phyloP scores from a whole-genome alignment of 2,113 vertebrate species.

The Saccopteryx bilineata region DNA sequence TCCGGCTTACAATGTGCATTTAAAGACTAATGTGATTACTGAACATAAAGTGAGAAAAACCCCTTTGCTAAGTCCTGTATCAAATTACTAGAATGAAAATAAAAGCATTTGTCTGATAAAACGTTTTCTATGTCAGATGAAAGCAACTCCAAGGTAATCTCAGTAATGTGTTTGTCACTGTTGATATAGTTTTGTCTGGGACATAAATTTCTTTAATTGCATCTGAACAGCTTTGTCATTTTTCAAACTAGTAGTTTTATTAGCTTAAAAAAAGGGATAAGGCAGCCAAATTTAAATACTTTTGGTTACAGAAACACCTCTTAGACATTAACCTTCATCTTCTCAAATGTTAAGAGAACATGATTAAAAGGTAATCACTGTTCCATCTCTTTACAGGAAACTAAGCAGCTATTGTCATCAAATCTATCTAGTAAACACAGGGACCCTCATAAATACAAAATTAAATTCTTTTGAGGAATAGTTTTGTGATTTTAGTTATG shows the following conservation, averaged over 20 bases:
- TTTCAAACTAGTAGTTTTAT: conserved; percentile 65
- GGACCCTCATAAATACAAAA: conserved; percentile 81
- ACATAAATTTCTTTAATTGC: conserved; percentile 37
- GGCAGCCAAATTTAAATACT: conserved; percentile 74
- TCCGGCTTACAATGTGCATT: conserved; percentile 16
- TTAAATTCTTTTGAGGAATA: conserved; percentile 82
- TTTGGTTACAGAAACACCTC: conserved; percentile 71
- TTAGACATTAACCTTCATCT: conserved; percentile 66
- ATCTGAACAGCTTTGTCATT: conserved; percentile 52
- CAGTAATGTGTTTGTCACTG: conserved; percentile 31
- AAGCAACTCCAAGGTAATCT: conserved; percentile 72
- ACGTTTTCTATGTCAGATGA: conserved; percentile 71
- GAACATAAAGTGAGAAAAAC: conserved; percentile 47
- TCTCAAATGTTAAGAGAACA: conserved; percentile 77
- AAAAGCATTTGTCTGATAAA: conserved; percentile 77
- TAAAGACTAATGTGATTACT: conserved; percentile 57
- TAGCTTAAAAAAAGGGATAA: conserved; percentile 71
- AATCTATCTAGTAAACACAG: conserved; percentile 67
- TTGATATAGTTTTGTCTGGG: conserved; percentile 44
- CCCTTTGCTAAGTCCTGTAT: conserved; percentile 61
- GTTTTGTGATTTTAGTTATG: conserved; percentile 74
- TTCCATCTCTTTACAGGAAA: conserved; percentile 77
- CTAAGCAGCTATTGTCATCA: conserved; percentile 68
- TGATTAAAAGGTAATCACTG: conserved; percentile 71
- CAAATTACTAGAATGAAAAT: conserved; percentile 78